Conservation (phyloP, 1,140 invertebrate species). For the Drosophila arawakana region DNA sequence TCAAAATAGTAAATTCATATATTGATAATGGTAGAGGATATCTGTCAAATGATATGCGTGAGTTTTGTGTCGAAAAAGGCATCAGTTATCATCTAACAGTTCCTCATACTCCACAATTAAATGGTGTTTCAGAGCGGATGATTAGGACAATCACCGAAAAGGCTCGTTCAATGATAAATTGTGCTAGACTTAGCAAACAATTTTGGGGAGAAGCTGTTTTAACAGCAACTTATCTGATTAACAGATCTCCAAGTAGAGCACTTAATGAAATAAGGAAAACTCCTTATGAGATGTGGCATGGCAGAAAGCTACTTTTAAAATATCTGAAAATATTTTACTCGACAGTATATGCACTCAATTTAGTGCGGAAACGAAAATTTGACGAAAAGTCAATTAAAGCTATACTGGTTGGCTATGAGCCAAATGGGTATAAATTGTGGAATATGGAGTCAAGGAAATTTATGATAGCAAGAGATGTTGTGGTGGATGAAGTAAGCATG, state of each 20-base stretch:
- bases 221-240: conserved; percentile 60
- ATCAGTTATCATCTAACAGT: conserved; percentile 82
- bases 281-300: conserved; percentile 39
- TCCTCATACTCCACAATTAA: conserved; percentile 85
- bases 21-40: no score
- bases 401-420: conserved; percentile 81
- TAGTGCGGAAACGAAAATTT: conserved; percentile 82
- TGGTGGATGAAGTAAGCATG: conserved; percentile 26
- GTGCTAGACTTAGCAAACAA: conserved; percentile 58
- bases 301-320: conserved; percentile 48
- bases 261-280: conserved; percentile 42
- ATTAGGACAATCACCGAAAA: no score
- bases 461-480: conserved; percentile 74
- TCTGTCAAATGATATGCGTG: no score
- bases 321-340: conserved; percentile 44
- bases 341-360: conserved; percentile 68
- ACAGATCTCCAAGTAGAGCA: conserved; percentile 35
- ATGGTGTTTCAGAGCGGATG: conserved; percentile 83
- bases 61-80: conserved; percentile 68
- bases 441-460: conserved; percentile 67
- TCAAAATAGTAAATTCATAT: conserved; percentile 59
- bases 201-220: conserved; percentile 84
- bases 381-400: conserved; percentile 82
- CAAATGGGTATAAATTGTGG: conserved; percentile 76
- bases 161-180: conserved; percentile 10